Evolutionary conservation across 23 tunicate genomes (phyloP).

Genomic region (Phallusia fumigata): DNA sequence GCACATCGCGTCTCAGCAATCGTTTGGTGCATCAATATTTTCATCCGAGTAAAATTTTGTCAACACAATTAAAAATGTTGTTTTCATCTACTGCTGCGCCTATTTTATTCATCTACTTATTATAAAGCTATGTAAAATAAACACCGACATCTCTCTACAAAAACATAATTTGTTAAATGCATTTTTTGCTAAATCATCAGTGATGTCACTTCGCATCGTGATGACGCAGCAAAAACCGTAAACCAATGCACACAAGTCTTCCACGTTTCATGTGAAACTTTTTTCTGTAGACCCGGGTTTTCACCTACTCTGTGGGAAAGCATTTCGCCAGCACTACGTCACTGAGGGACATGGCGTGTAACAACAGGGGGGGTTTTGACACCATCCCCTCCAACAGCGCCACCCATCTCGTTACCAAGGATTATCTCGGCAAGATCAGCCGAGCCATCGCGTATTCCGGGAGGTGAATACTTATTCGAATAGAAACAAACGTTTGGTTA

Average conservation of each 20-base stretch:
- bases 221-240: neutral
- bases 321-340: constrained; percentile 44
- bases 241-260: too few species aligned
- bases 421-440: constrained; percentile 56
- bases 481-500: too few species aligned
- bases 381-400: constrained; percentile 69
- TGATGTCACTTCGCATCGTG: too few species aligned
- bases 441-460: constrained; percentile 24
- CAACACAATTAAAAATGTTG: too few species aligned
- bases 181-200: too few species aligned
- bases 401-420: constrained; percentile 42
- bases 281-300: constrained; percentile 41
- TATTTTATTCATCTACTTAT: too few species aligned
- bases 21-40: neutral
- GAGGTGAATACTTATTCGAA: constrained; percentile 15
- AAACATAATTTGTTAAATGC: too few species aligned
- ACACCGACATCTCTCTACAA: too few species aligned
- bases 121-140: neutral
- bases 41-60: too few species aligned
- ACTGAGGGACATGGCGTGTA: constrained; percentile 72
- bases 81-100: too few species aligned
- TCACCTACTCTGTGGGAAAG: constrained; percentile 78
- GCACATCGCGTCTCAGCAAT: neutral
- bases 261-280: neutral
- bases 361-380: constrained; percentile 54